Evolutionary conservation across 1,140 invertebrate species (phyloP), one percentile per base, ranked within the genome.

Genomic region (Habropoda laboriosa): DNA sequence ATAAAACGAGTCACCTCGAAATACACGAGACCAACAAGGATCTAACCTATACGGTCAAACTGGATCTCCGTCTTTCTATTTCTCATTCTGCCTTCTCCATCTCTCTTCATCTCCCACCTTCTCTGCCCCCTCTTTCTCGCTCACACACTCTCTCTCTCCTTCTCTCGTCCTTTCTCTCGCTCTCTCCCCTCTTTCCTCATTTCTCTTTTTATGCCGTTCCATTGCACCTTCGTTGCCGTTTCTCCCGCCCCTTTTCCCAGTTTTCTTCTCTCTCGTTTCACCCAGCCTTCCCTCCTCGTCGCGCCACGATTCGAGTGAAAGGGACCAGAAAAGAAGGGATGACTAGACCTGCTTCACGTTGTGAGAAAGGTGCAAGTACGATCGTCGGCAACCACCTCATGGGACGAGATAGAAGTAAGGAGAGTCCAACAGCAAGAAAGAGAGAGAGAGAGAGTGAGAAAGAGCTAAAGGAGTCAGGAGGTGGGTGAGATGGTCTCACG

Each of bases 301-400:
- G n/a, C 63, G 18, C 24, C 8, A 40, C 68, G 49, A 66, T 21
- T 10, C 87, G 71, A 89, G 88, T 88, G 87, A 89, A 89, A 89
- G 88, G 89, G 88, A 89, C 74, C 77, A 68, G 83, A 79, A 86
- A 86, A 85, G 86, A 83, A 83, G 86, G 87, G 85, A 87, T 82
- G 82, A 75, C 75, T 86, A 78, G 83, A 75, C 72, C 73, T 61
- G 77, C 68, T 64, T 83, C 73, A 81, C 81, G 77, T 60, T 89
- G 85, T 89, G 87, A 87, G 89, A 89, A 89, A 89, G 88, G 84
- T 87, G 81, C 85, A 87, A 89, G 87, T 86, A 85, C 84, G 85
- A 87, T 82, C 72, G 66, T 82, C 80, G 57, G 42, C 51, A 66
- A 73, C 63, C 74, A 63, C 49, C 53, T 71, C 63, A 49, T 64